A percentile compares a stretch with the other conserved stretches of the same genome.
phyloP scores from a whole-genome alignment of 2,113 vertebrate genomes.

The Kryptolebias marmoratus region DNA sequence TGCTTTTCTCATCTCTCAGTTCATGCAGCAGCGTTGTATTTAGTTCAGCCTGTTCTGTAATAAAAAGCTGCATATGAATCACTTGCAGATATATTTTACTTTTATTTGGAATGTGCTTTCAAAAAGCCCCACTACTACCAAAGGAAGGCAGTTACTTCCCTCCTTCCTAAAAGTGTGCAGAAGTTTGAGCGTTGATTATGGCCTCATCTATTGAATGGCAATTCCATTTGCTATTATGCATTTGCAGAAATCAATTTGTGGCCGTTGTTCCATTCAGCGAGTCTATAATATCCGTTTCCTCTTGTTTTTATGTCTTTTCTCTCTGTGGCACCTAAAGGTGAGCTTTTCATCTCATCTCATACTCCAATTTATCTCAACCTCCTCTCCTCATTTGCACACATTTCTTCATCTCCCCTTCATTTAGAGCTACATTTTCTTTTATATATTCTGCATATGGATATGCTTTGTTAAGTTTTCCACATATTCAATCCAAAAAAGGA shows the following conservation, averaged over 20 bases:
- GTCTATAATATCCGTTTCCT: constrained; percentile 6
- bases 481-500: background rate
- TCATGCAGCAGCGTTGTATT: background rate
- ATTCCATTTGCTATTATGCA: background rate
- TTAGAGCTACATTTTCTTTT: constrained; percentile 4
- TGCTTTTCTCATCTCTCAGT: constrained; percentile 1
- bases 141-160: constrained; percentile 7
- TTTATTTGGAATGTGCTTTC: no score
- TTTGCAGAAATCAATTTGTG: constrained; percentile 12
- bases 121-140: background rate
- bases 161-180: background rate
- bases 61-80: no score
- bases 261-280: constrained; percentile 8
- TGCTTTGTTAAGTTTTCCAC: background rate
- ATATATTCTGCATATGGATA: background rate
- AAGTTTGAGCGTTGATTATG: constrained; percentile 19
- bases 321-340: constrained; percentile 4
- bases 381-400: background rate
- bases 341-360: constrained; percentile 8
- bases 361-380: background rate
- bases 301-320: constrained; percentile 9
- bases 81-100: no score
- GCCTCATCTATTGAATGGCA: constrained; percentile 1
- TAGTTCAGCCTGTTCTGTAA: background rate
- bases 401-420: background rate